Base-by-base conservation (phyloP, 2,113 vertebrate genomes). In the Theristicus caerulescens region DNA sequence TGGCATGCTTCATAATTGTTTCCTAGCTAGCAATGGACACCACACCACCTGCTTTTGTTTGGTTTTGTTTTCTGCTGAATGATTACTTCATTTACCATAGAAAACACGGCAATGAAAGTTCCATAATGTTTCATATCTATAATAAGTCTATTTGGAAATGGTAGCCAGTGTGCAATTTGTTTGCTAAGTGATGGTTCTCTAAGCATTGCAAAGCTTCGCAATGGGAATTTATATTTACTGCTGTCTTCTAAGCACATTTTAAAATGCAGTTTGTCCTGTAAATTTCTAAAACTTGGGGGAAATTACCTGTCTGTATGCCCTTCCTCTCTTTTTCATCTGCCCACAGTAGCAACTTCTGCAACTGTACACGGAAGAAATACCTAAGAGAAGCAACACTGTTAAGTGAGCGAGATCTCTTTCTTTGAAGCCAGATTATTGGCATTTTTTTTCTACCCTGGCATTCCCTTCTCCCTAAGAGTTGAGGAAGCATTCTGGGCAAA, bases 1-100 rank as follows among this genome's bases (percentile, higher is more conserved):
- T 70, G 49, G 54, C 55, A 46, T 3, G n/a, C 22, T 65, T 71
- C 29, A 6, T 85, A 76, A 76, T 47, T 26, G 46, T 11, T 76
- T 69, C 44, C 22, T 16, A 49, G 57, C 61, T 84, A 85, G 80
- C 36, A 89, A 72, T 2, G 13, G 86, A 55, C 42, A 59, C 21
- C 72, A 73, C 20, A 66, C 20, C 66, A 88, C 49, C 58, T 84
- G 73, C 65, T 86, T 84, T 77, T 1, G 57, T 54, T 94, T 92
- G 86, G 13, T 81, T 96, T 92, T 82, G 29, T 67, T 89, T 89
- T 86, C 86, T 94, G 44, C 34, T 91, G 69, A 90, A 54, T 14
- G 51, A 90, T 78, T n/a, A 74, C n/a, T 90, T 72, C 38, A 78
- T 79, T 95, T 84, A 57, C 81, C 49, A 54, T 2, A 57, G 82